These are phyloP conservation scores for Dicranocentrus wangi DNA, from an alignment of 2,888 invertebrate species.

Conservation along the genomic window DNA sequence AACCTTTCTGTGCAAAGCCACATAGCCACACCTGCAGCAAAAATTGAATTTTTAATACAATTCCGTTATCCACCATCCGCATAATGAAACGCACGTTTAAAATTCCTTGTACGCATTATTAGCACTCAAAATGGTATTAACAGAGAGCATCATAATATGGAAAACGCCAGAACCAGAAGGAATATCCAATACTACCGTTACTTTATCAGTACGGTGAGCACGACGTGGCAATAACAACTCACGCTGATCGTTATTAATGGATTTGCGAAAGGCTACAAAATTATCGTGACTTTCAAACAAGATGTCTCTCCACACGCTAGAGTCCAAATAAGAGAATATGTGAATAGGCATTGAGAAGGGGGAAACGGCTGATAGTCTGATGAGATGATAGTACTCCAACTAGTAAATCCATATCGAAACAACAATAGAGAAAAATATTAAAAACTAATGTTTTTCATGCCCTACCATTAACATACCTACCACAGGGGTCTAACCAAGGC, in stretches of 20 bases:
- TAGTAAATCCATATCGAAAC: too few species aligned
- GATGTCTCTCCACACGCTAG: neutral
- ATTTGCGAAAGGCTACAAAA: constrained; percentile 29
- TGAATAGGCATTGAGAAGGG: too few species aligned
- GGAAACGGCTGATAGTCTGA: too few species aligned
- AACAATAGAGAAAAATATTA: too few species aligned
- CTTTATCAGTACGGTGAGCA: constrained; percentile 17
- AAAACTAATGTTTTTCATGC: too few species aligned
- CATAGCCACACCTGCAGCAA: constrained; percentile 24
- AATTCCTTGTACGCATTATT: neutral
- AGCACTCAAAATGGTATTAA: too few species aligned
- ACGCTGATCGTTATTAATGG: constrained; percentile 42
- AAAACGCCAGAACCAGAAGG: too few species aligned
- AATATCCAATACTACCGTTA: too few species aligned
- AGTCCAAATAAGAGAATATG: too few species aligned
- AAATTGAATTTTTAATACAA: constrained; percentile 25
- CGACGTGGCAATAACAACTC: constrained; percentile 35
- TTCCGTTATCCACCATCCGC: neutral
- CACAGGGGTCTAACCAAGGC: too few species aligned
- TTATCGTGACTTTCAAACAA: constrained; percentile 24
- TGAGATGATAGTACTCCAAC: too few species aligned
- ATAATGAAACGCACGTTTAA: neutral
- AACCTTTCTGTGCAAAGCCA: neutral
- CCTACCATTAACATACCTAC: too few species aligned
- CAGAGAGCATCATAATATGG: constrained; percentile 5